Conservation (phyloP, 2,888 invertebrate genomes). For the Heliconius hortense region DNA sequence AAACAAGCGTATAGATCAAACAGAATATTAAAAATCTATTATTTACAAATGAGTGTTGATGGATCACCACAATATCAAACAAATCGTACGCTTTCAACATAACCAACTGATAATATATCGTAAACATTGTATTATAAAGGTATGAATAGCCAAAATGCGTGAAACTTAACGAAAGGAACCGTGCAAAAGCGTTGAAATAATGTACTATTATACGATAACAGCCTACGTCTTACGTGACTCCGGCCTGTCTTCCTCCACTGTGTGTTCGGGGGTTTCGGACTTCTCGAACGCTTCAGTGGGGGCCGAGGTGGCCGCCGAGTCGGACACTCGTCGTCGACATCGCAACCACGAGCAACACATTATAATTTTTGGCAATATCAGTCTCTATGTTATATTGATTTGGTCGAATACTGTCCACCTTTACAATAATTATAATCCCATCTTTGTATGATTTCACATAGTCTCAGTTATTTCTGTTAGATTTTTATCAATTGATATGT, state of each 20-base stretch:
- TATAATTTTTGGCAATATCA: constrained; percentile 50
- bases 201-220: constrained; percentile 43
- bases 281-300: constrained; percentile 65
- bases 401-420: constrained; percentile 35
- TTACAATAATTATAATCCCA: constrained; percentile 35
- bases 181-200: constrained; percentile 57
- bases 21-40: background rate
- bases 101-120: constrained; percentile 1
- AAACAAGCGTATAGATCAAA: constrained; percentile 17
- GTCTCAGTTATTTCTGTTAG: constrained; percentile 37
- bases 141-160: constrained; percentile 43
- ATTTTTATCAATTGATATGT: constrained; percentile 53
- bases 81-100: background rate
- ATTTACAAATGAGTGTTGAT: background rate
- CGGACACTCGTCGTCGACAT: constrained; percentile 70
- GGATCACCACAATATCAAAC: background rate
- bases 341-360: constrained; percentile 79
- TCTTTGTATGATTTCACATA: constrained; percentile 24
- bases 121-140: constrained; percentile 32
- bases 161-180: constrained; percentile 32
- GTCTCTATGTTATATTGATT: constrained; percentile 47
- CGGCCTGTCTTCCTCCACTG: constrained; percentile 52
- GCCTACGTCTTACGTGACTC: constrained; percentile 68
- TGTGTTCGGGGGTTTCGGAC: constrained; percentile 49
- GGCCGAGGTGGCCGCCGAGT: constrained; percentile 57